These are phyloP conservation scores for Perizoma affinitatum DNA, from an alignment of 2,888 invertebrate genomes.

Conservation along the genomic window DNA sequence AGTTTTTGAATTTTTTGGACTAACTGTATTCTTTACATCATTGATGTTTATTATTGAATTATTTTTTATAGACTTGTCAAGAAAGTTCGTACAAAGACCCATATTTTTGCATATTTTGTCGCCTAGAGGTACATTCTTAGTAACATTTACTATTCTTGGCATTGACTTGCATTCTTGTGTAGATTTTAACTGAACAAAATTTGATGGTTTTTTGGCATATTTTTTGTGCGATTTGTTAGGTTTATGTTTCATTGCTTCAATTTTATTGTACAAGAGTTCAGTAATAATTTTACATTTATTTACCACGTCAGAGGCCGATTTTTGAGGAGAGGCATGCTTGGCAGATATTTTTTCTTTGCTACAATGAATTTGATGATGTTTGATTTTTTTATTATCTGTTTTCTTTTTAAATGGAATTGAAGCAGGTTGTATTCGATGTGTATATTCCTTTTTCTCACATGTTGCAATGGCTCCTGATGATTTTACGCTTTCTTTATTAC, in stretches of 20 bases:
- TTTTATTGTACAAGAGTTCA: slow-evolving; percentile 6
- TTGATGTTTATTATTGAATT: not conserved
- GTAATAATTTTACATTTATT: too few species aligned
- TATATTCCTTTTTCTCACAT: not conserved
- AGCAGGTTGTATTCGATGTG: not conserved
- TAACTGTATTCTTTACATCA: not conserved
- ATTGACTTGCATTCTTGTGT: not conserved
- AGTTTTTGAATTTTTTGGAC: not conserved
- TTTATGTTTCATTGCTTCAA: not conserved
- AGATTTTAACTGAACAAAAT: not conserved
- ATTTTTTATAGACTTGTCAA: not conserved
- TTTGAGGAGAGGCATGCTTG: not conserved
- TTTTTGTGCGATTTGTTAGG: not conserved
- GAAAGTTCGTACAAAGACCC: not conserved
- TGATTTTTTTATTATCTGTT: not conserved
- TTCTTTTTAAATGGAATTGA: not conserved
- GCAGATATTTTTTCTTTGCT: not conserved
- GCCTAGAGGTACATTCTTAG: not conserved
- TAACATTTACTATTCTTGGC: slow-evolving; percentile 1
- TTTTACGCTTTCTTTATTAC: not conserved
- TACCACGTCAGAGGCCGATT: not conserved
- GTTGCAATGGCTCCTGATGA: not conserved
- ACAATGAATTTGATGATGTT: not conserved
- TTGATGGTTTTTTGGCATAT: not conserved
- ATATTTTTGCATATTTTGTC: not conserved